Evolutionary conservation across 2,888 invertebrate species (phyloP).

Genomic region (Loripinus fragilis): DNA sequence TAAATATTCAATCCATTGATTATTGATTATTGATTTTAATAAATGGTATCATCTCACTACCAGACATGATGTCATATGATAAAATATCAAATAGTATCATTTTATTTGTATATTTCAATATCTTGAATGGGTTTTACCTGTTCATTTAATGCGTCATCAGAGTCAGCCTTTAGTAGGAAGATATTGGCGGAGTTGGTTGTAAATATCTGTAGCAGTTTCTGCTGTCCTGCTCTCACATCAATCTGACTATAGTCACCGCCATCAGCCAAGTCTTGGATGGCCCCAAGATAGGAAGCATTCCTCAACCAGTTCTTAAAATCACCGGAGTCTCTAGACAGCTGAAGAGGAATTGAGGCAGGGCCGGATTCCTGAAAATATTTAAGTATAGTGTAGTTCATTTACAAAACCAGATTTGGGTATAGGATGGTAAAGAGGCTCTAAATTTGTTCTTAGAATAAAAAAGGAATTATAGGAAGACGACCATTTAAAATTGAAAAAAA

Average conservation of each 20-base stretch:
- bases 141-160: slow-evolving; percentile 67
- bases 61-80: too few relatives aligned
- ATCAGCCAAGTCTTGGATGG: slow-evolving; percentile 76
- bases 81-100: neutral
- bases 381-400: too few relatives aligned
- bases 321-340: slow-evolving; percentile 57
- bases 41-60: neutral
- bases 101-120: neutral
- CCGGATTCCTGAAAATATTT: slow-evolving; percentile 75
- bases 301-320: slow-evolving; percentile 66
- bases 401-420: too few relatives aligned
- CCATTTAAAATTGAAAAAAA: too few relatives aligned
- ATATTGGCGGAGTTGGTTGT: slow-evolving; percentile 98
- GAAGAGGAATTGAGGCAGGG: slow-evolving; percentile 62
- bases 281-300: slow-evolving; percentile 78
- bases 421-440: too few relatives aligned
- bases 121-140: too few relatives aligned
- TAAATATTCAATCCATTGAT: too few relatives aligned
- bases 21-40: too few relatives aligned
- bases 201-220: slow-evolving; percentile 91
- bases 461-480: too few relatives aligned
- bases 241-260: slow-evolving; percentile 66
- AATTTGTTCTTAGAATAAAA: too few relatives aligned
- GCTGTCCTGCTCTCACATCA: slow-evolving; percentile 83
- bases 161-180: slow-evolving; percentile 86